These are phyloP conservation scores for Pelagia noctiluca DNA, from an alignment of 30 jellyfish, hydroid and myxozoan species.

Conservation along the genomic window DNA sequence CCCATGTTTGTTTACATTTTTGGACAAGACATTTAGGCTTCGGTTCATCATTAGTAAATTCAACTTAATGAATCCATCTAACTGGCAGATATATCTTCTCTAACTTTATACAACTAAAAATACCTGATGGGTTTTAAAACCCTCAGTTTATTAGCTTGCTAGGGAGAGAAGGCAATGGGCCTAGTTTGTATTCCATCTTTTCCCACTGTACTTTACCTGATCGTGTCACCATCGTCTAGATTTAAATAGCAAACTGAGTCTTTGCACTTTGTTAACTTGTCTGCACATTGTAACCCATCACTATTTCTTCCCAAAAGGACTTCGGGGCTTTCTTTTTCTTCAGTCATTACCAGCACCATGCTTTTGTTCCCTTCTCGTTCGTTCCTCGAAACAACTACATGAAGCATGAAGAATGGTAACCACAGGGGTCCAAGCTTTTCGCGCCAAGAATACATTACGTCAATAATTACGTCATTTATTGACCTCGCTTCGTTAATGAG, in stretches of 20 bases:
- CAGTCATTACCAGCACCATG: slow-evolving; percentile 23
- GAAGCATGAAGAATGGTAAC: no score
- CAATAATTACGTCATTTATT: no score
- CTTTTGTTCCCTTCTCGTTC: not conserved
- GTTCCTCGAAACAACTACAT: slow-evolving; percentile 15
- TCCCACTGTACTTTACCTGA: slow-evolving; percentile 60
- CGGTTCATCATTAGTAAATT: no score
- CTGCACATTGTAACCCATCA: slow-evolving; percentile 91
- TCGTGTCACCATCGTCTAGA: slow-evolving; percentile 55
- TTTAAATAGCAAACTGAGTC: slow-evolving; percentile 87
- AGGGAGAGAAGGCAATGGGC: not conserved
- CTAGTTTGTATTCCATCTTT: not conserved
- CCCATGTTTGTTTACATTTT: no score
- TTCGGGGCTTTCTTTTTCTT: slow-evolving; percentile 53
- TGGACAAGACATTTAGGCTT: no score
- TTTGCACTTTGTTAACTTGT: slow-evolving; percentile 73
- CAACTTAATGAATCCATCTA: no score
- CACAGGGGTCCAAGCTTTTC: no score
- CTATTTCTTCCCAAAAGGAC: slow-evolving; percentile 75
- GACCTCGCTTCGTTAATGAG: no score
- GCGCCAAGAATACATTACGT: no score
- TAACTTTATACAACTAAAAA: no score
- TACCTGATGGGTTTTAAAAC: no score
- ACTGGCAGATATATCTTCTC: no score
- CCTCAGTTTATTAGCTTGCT: not conserved